These are phyloP conservation scores for Stegodyphus mimosarum DNA, from an alignment of 1,140 invertebrate species.

Conservation along the genomic window DNA sequence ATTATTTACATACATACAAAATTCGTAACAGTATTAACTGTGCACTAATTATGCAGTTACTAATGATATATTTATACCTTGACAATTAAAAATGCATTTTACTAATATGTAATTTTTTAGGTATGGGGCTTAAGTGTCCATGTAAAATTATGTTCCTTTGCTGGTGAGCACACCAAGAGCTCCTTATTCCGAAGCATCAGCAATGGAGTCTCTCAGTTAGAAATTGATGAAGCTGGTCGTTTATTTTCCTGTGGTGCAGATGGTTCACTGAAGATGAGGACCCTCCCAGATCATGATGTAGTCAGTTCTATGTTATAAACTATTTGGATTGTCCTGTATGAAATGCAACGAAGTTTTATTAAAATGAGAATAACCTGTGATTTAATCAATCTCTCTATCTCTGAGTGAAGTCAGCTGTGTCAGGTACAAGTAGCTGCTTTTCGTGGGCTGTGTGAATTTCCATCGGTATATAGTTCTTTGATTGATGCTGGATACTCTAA, in stretches of 20 bases:
- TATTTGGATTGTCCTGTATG: not conserved
- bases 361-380: slow-evolving; percentile 45
- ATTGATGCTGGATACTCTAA: slow-evolving; percentile 29
- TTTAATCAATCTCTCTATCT: slow-evolving; percentile 46
- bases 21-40: not conserved
- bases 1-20: too few relatives aligned
- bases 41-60: not conserved
- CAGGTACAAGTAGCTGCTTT: slow-evolving; percentile 39
- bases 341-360: slow-evolving; percentile 57
- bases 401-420: slow-evolving; percentile 17
- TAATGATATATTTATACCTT: not conserved
- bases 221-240: slow-evolving; percentile 85
- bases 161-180: slow-evolving; percentile 86
- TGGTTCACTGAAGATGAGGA: slow-evolving; percentile 96
- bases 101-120: slow-evolving; percentile 70
- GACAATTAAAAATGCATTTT: not conserved
- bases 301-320: slow-evolving; percentile 56
- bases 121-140: slow-evolving; percentile 92
- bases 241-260: slow-evolving; percentile 98
- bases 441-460: slow-evolving; percentile 33
- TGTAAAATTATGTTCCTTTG: slow-evolving; percentile 86
- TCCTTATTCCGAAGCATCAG: slow-evolving; percentile 97
- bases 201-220: slow-evolving; percentile 94
- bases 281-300: slow-evolving; percentile 79
- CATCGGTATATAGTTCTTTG: slow-evolving; percentile 21